Evolutionary conservation across 1,140 invertebrate species (phyloP).

Genomic region (Leguminivora glycinivorella): DNA sequence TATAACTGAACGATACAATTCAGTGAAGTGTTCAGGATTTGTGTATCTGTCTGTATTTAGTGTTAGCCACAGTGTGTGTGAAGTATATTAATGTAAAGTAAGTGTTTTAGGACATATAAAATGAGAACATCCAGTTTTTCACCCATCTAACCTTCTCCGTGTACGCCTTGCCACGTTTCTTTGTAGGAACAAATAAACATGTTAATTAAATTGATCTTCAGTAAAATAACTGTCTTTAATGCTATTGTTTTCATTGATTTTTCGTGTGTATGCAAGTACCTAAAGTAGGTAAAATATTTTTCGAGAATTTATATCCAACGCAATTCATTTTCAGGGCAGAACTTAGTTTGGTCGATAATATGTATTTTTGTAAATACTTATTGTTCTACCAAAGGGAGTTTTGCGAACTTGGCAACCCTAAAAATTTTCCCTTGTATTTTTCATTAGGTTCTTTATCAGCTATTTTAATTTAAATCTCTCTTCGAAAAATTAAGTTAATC

Average conservation of each 20-base stretch:
- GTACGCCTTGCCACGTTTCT: constrained; percentile 75
- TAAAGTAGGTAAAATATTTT: neutral
- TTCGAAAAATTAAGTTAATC: too few species aligned
- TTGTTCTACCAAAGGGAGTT: too few species aligned
- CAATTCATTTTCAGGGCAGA: too few species aligned
- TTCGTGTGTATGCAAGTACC: neutral
- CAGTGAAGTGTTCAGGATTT: constrained; percentile 18
- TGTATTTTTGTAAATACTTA: too few species aligned
- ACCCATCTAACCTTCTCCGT: constrained; percentile 73
- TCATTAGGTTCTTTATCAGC: too few species aligned
- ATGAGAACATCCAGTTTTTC: constrained; percentile 63
- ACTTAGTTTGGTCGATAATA: too few species aligned
- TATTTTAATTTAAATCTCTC: too few species aligned
- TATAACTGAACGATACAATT: constrained; percentile 2
- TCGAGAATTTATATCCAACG: too few species aligned
- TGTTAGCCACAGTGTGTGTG: constrained; percentile 69
- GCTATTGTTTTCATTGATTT: neutral
- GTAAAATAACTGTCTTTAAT: neutral
- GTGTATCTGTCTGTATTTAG: constrained; percentile 40
- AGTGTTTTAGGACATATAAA: constrained; percentile 67
- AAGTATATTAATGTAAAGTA: constrained; percentile 48
- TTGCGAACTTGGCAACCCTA: too few species aligned
- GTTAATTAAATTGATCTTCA: constrained; percentile 25
- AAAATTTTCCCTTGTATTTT: too few species aligned
- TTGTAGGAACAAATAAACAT: constrained; percentile 58